These are phyloP conservation scores for Threskiornis aethiopicus DNA, from an alignment of 2,797 vertebrate species.

Conservation along the genomic window DNA sequence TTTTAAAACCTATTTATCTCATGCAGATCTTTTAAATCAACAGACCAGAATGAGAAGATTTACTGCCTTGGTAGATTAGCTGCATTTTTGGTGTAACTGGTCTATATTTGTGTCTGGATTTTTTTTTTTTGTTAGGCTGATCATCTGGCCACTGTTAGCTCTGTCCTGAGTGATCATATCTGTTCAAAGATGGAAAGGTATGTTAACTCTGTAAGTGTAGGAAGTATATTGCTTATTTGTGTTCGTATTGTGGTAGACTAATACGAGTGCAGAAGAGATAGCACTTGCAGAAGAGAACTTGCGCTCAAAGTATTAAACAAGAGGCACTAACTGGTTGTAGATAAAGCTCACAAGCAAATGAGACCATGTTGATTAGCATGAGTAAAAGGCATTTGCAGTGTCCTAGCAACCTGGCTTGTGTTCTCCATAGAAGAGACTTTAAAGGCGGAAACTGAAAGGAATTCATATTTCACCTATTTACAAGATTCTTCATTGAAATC, in stretches of 20 bases:
- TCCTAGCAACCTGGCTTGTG: neutral
- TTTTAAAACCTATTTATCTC: neutral
- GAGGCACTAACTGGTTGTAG: neutral
- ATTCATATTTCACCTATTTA: neutral
- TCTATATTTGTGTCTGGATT: neutral
- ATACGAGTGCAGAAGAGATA: neutral
- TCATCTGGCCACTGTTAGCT: neutral
- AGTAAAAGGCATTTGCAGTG: neutral
- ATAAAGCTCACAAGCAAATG: neutral
- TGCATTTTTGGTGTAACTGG: neutral
- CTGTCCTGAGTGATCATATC: neutral
- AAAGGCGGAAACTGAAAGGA: neutral
- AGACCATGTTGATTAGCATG: neutral
- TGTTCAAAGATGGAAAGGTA: neutral
- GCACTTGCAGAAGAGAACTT: neutral
- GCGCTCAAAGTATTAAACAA: neutral
- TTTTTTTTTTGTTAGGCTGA: neutral
- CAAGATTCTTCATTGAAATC: neutral
- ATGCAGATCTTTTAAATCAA: neutral
- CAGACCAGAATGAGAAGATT: neutral
- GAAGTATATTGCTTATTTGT: neutral
- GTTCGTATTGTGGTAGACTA: neutral
- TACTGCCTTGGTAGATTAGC: neutral
- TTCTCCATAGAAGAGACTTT: neutral
- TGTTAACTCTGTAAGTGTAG: neutral